These are phyloP conservation scores for Furcula furcula DNA, from an alignment of 2,888 invertebrate genomes.

Conservation along the genomic window DNA sequence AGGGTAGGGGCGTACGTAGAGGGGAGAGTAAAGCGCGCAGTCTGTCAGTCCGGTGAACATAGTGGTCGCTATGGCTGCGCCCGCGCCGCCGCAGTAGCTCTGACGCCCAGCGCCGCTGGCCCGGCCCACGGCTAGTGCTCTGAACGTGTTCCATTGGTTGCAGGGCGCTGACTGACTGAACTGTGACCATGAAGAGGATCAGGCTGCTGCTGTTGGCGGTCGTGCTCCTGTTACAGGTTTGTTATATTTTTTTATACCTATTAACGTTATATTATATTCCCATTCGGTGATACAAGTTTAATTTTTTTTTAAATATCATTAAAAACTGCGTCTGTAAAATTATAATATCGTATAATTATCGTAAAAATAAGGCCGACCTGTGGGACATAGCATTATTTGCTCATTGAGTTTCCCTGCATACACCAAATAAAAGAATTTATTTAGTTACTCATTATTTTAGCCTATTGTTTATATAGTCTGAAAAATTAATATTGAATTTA, in stretches of 20 bases:
- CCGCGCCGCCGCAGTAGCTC: slow-evolving; percentile 51
- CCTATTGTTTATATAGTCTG: no score
- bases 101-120: slow-evolving; percentile 44
- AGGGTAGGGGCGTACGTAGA: slow-evolving; percentile 7
- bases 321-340: no score
- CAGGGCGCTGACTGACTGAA: slow-evolving; percentile 68
- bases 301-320: no score
- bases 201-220: slow-evolving; percentile 71
- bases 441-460: no score
- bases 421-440: no score
- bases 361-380: no score
- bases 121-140: slow-evolving; percentile 48
- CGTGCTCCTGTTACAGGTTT: slow-evolving; percentile 74
- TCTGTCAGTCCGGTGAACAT: slow-evolving; percentile 27
- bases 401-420: no score
- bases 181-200: slow-evolving; percentile 78
- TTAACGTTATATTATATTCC: no score
- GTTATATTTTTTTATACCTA: slow-evolving; percentile 30
- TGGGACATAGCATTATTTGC: no score
- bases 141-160: slow-evolving; percentile 71
- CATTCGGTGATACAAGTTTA: no score
- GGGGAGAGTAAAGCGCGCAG: slow-evolving; percentile 5
- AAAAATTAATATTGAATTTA: no score
- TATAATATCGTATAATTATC: no score
- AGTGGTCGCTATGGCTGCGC: slow-evolving; percentile 48